phyloP scores from a whole-genome alignment of 2,888 invertebrate genomes.

The Mesorhabditis sp. region DNA sequence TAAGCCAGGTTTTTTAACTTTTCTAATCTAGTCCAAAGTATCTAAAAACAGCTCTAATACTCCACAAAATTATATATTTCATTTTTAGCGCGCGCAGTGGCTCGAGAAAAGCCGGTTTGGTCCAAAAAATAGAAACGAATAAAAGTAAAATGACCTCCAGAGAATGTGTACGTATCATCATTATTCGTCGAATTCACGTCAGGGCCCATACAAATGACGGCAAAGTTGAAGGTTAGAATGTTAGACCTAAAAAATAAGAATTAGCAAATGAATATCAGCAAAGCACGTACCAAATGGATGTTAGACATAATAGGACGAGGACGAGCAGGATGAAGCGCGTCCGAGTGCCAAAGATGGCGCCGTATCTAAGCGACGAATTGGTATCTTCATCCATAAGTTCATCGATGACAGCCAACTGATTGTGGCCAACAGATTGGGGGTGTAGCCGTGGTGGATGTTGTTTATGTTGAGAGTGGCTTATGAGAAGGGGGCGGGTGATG shows the following conservation, averaged over 20 bases:
- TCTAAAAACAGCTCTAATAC: neutral
- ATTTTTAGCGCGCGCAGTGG: too few species aligned
- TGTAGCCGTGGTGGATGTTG: too few species aligned
- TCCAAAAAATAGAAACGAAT: too few species aligned
- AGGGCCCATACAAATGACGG: slow-evolving; percentile 50
- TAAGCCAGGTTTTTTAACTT: neutral
- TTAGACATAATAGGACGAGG: slow-evolving; percentile 51
- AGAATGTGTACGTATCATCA: slow-evolving; percentile 8
- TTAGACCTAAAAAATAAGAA: slow-evolving; percentile 39
- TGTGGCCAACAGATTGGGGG: too few species aligned
- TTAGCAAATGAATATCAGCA: slow-evolving; percentile 4
- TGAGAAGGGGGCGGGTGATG: too few species aligned
- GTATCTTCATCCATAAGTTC: too few species aligned
- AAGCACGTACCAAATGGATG: slow-evolving; percentile 45
- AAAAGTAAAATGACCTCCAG: neutral
- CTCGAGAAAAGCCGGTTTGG: too few species aligned
- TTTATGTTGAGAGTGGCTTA: too few species aligned
- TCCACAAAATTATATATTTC: neutral
- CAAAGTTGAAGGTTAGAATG: slow-evolving; percentile 55
- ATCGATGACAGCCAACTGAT: too few species aligned
- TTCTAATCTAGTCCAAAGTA: neutral
- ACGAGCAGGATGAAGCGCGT: slow-evolving; percentile 54
- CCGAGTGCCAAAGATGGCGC: slow-evolving; percentile 49
- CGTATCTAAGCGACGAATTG: slow-evolving; percentile 15
- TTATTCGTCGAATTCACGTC: slow-evolving; percentile 5